Base-by-base conservation (phyloP, 1,140 invertebrate species). In the Habropoda laboriosa region DNA sequence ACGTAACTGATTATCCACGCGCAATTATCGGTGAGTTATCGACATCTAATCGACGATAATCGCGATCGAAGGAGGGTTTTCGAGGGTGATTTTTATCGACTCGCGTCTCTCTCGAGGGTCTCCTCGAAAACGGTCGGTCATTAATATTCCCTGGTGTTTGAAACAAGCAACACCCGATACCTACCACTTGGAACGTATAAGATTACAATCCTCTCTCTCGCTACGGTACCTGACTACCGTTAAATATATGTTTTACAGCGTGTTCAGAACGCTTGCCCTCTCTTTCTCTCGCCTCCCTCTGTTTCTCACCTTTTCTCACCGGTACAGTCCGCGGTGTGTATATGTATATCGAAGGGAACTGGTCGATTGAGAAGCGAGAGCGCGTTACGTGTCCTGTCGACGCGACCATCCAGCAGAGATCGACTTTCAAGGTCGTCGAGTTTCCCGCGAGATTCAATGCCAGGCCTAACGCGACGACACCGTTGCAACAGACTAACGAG, bases 201-300 rank as follows among this genome's bases (percentile, higher is more conserved):
- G 83, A 85, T 85, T 85, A 85, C 83, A 85, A 85, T 85, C 83
- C 82, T 57, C 30, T 49, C 49, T 49, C 49, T 77, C 68, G 79
- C 72, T 85, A 85, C 82, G 82, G 83, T 85, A 85, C 82, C 45
- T 67, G 83, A 85, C 83, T 85, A 85, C 83, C 83, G 83, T 85
- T 85, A 85, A 85, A 85, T 85, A 85, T 85, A 85, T 85, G 79
- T 85, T 85, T 85, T 85, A 85, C 83, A 85, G 55, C 72, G 67
- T 81, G 72, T 81, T 85, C 78, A n/a, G 38, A 18, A 27, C 61
- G 24, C 35, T n/a, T 13, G 61, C 38, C 10, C 12, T 63, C 21
- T 42, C 61, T 27, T 27, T 18, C 1, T 27, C 4, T 27, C 38
- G 60, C 21, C n/a, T 40, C 13, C 5, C n/a, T 38, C 7, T 6